phyloP scores from a whole-genome alignment of 2,888 invertebrate species.

The Archaeoteleia sp. region DNA sequence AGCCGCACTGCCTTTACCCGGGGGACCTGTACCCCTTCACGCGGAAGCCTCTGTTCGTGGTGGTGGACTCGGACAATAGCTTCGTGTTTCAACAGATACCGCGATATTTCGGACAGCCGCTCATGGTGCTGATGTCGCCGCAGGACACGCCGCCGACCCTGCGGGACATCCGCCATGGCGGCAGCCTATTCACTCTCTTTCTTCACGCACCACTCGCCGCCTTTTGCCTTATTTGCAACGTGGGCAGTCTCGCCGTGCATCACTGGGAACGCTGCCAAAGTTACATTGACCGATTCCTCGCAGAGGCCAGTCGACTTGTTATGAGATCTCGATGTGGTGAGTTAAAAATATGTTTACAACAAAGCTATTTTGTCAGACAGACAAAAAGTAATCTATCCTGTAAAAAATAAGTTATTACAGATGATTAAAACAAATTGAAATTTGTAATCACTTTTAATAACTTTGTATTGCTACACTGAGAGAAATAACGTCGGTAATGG shows the following conservation, averaged over 20 bases:
- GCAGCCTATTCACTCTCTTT: constrained; percentile 95
- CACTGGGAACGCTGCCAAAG: constrained; percentile 94
- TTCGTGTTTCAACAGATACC: constrained; percentile 94
- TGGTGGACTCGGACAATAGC: constrained; percentile 97
- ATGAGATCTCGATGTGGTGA: constrained; percentile 88
- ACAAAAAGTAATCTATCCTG: too few species aligned
- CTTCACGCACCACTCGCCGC: constrained; percentile 95
- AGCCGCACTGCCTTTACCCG: constrained; percentile 89
- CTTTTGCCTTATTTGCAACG: constrained; percentile 93
- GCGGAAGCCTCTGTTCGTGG: constrained; percentile 92
- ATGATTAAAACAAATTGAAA: too few species aligned
- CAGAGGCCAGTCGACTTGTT: constrained; percentile 90
- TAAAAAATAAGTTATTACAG: too few species aligned
- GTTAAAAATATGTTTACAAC: too few species aligned
- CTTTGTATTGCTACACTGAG: too few species aligned
- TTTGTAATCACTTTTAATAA: too few species aligned
- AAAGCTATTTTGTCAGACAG: too few species aligned
- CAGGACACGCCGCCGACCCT: constrained; percentile 90
- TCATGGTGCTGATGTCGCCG: constrained; percentile 95
- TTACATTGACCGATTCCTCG: constrained; percentile 91
- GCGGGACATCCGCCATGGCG: constrained; percentile 88
- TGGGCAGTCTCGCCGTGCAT: constrained; percentile 88
- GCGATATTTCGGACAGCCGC: constrained; percentile 92
- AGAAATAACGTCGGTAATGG: too few species aligned
- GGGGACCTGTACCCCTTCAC: constrained; percentile 96